Conservation (phyloP, 2,113 vertebrate species). For the Prinia subflava region DNA sequence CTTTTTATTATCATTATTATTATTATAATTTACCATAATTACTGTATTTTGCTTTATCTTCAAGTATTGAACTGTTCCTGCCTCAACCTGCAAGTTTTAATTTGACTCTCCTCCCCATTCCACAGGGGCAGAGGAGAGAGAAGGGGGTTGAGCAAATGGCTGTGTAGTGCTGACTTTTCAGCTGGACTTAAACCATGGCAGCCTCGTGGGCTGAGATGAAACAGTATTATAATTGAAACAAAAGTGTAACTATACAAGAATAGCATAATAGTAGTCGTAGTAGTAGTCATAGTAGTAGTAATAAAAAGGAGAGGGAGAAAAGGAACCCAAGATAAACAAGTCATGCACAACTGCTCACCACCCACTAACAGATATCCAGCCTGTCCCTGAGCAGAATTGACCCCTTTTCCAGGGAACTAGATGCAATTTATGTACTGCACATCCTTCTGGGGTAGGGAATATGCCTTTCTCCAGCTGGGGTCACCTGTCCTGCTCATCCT, state of each 20-base stretch:
- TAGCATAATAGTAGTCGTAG: neutral
- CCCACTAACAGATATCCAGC: neutral
- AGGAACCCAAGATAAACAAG: neutral
- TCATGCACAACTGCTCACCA: neutral
- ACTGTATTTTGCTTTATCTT: neutral
- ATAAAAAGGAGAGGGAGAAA: neutral
- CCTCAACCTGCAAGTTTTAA: neutral
- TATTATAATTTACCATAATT: neutral
- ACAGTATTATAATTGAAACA: neutral
- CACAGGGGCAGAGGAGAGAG: no score
- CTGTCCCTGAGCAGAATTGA: neutral
- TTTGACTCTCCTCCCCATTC: neutral
- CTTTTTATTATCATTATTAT: neutral
- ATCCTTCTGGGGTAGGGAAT: neutral
- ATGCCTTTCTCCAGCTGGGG: neutral
- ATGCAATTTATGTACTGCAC: neutral
- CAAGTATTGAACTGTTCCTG: neutral
- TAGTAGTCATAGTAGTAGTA: neutral
- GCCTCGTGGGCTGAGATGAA: neutral
- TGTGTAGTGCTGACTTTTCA: neutral
- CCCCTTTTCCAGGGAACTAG: neutral
- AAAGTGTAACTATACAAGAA: neutral
- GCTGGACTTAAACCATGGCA: neutral
- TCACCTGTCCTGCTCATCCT: neutral
- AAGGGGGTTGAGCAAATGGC: accelerated